Conservation (phyloP, 2,113 vertebrate genomes). For the Arvicanthis niloticus region DNA sequence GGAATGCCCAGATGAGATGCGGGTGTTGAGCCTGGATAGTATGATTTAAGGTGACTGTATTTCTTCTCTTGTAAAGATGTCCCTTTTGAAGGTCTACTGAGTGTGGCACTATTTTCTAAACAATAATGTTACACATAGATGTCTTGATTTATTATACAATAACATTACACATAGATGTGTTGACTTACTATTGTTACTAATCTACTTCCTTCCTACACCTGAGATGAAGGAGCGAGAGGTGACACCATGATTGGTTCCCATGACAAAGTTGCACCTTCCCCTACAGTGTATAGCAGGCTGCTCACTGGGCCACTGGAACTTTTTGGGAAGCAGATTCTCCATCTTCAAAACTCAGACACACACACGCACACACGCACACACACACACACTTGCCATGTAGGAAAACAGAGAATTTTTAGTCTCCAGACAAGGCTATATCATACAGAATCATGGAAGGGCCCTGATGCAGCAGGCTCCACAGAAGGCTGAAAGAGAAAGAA, state of each 20-base stretch:
- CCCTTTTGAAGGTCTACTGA: background rate
- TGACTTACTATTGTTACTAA: background rate
- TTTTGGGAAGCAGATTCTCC: background rate
- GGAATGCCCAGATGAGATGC: background rate
- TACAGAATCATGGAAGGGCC: rapidly evolving
- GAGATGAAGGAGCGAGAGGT: background rate
- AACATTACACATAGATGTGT: background rate
- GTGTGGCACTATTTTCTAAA: background rate
- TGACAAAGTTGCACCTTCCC: no score
- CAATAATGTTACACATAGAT: background rate
- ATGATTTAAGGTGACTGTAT: background rate
- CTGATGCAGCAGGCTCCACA: background rate
- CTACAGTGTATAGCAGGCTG: no score
- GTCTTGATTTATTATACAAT: background rate
- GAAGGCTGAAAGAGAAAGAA: rapidly evolving
- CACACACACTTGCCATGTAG: background rate
- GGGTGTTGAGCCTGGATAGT: background rate
- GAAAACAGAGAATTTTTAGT: background rate
- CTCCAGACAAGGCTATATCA: background rate
- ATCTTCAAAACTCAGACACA: background rate
- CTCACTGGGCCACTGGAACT: background rate
- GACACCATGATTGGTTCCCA: background rate
- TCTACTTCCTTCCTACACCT: background rate
- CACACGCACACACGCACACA: background rate
- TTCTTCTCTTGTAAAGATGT: background rate